Conservation (phyloP, 2,888 invertebrate genomes). For the Perdita meconis region DNA sequence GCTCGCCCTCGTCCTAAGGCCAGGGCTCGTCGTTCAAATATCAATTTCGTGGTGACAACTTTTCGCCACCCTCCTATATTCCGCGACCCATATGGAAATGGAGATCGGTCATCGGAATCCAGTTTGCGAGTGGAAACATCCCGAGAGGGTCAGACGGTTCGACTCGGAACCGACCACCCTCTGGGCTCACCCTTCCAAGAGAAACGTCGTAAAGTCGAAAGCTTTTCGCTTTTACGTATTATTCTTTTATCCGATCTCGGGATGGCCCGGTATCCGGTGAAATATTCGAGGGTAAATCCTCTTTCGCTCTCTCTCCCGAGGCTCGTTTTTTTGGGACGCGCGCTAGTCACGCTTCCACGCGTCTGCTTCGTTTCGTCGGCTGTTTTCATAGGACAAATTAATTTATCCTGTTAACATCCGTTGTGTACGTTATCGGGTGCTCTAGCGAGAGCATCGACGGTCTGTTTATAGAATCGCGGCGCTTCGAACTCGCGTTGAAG, state of each 20-base stretch:
- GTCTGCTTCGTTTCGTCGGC: conserved; percentile 65
- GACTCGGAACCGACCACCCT: conserved; percentile 4
- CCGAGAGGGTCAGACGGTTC: conserved; percentile 78
- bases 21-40: conserved; percentile 75
- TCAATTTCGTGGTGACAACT: conserved; percentile 81
- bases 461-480: conserved; percentile 50
- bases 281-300: conserved; percentile 49
- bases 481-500: conserved; percentile 53
- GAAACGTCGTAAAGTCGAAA: conserved; percentile 74
- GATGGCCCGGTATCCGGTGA: conserved; percentile 45
- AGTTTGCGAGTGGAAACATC: conserved; percentile 82
- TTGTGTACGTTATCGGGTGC: conserved; percentile 46
- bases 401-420: conserved; percentile 71
- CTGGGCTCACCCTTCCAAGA: conserved; percentile 29
- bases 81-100: conserved; percentile 80
- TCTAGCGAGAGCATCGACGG: conserved; percentile 9
- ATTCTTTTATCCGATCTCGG: conserved; percentile 75
- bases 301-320: conserved; percentile 24
- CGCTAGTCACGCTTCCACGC: conserved; percentile 2
- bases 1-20: not conserved
- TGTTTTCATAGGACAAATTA: conserved; percentile 65
- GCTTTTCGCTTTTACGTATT: conserved; percentile 78
- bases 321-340: conserved; percentile 9
- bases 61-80: conserved; percentile 65
- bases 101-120: conserved; percentile 82